A percentile compares a stretch with the other conserved stretches of the same genome.
These are phyloP conservation scores for Rhaphigaster nebulosa DNA, from an alignment of 2,888 invertebrate species.

Conservation along the genomic window DNA sequence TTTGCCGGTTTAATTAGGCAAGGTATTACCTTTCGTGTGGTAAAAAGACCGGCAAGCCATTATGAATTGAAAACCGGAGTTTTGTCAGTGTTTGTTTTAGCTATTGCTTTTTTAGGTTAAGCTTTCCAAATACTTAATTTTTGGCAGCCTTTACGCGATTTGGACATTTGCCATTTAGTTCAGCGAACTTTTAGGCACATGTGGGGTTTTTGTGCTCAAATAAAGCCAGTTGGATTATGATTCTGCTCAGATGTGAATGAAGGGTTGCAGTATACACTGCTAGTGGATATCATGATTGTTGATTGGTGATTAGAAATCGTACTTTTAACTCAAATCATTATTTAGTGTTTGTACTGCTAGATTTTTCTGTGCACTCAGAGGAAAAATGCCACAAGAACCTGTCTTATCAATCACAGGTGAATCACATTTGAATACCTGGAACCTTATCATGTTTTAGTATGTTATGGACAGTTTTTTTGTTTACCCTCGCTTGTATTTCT, in stretches of 20 bases:
- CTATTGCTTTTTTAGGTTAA: slow-evolving; percentile 34
- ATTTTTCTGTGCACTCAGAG: neutral
- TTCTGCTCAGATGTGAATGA: neutral
- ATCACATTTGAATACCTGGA: slow-evolving; percentile 10
- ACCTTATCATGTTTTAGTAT: neutral
- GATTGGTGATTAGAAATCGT: neutral
- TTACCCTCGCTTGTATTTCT: neutral
- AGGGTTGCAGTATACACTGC: neutral
- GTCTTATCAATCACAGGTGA: slow-evolving; percentile 42
- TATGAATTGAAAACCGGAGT: neutral
- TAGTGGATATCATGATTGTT: neutral
- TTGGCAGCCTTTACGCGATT: slow-evolving; percentile 47
- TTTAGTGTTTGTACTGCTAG: neutral
- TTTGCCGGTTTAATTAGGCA: slow-evolving; percentile 48
- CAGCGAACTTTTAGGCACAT: slow-evolving; percentile 56
- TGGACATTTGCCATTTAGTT: slow-evolving; percentile 57
- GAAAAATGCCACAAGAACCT: slow-evolving; percentile 33
- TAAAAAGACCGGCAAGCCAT: neutral
- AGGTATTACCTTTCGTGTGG: neutral
- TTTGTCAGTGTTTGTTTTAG: neutral
- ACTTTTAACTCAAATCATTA: neutral
- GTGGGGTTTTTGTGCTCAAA: neutral
- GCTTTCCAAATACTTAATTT: slow-evolving; percentile 51
- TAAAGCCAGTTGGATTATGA: neutral
- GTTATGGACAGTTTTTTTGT: neutral